These are phyloP conservation scores for Lasioglossum figueresi DNA, from an alignment of 2,888 invertebrate genomes.

Conservation along the genomic window DNA sequence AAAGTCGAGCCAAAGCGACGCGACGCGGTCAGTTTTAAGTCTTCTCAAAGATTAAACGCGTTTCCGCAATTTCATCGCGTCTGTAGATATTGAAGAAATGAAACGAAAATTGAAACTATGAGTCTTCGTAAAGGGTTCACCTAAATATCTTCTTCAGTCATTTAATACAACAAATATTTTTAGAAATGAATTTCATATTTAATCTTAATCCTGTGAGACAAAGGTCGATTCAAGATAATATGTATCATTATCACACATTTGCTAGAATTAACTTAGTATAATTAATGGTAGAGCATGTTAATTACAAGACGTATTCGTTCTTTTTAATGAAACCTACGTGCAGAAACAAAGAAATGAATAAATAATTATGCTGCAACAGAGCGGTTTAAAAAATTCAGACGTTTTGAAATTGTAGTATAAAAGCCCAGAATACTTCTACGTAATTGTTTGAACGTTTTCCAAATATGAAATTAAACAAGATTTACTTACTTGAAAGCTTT, in stretches of 20 bases:
- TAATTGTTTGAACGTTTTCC: background rate
- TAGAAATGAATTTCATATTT: no score
- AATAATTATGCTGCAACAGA: background rate
- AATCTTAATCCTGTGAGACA: no score
- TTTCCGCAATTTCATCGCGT: background rate
- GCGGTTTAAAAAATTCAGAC: background rate
- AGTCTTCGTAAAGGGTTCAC: background rate
- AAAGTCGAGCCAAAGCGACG: conserved; percentile 2
- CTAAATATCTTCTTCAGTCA: background rate
- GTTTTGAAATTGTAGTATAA: background rate
- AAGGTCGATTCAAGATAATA: no score
- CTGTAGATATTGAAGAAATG: background rate
- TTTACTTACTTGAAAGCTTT: background rate
- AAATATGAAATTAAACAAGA: background rate
- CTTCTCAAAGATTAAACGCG: conserved; percentile 11
- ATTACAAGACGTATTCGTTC: no score
- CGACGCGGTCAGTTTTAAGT: conserved; percentile 3
- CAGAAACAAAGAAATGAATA: no score
- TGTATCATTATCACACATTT: no score
- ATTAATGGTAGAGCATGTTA: no score
- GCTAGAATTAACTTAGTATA: no score
- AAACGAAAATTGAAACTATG: background rate
- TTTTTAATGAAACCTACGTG: no score
- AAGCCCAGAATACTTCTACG: background rate
- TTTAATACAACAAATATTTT: no score